Evolutionary conservation across 2,113 vertebrate genomes (phyloP).

Genomic region (Nothobranchius furzeri): DNA sequence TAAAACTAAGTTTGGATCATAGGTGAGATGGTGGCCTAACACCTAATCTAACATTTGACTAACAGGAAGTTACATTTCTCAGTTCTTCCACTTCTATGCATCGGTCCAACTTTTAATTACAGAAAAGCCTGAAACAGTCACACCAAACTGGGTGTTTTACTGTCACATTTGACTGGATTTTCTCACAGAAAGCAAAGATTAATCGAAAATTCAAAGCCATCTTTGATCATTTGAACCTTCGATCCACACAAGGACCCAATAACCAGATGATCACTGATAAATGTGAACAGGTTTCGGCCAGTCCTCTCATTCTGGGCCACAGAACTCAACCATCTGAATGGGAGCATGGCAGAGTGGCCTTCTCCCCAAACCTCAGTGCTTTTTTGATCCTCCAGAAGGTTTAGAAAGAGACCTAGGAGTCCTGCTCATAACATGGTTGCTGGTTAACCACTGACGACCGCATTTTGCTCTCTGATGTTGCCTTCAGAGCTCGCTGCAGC

Average conservation of each 20-base stretch:
- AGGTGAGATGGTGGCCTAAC: too few relatives aligned
- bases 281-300: constrained; percentile 57
- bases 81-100: constrained; percentile 9
- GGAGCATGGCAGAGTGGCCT: constrained; percentile 71
- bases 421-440: constrained; percentile 81
- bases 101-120: constrained; percentile 16
- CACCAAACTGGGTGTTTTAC: constrained; percentile 13
- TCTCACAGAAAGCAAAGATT: constrained; percentile 5
- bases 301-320: constrained; percentile 56
- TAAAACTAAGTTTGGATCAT: too few relatives aligned
- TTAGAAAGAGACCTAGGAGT: constrained; percentile 74
- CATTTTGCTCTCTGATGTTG: constrained; percentile 81
- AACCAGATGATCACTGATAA: constrained; percentile 75
- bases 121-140: neutral
- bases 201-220: constrained; percentile 38
- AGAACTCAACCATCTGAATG: constrained; percentile 66
- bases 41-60: too few relatives aligned
- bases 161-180: constrained; percentile 17
- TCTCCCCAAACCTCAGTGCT: constrained; percentile 69
- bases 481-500: constrained; percentile 74
- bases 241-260: constrained; percentile 32
- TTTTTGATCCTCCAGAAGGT: constrained; percentile 77
- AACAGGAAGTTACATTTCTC: constrained; percentile 1
- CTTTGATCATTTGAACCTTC: constrained; percentile 59
- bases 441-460: constrained; percentile 81